These are phyloP conservation scores for Drosophila orena DNA, from an alignment of 1,140 invertebrate species.

Conservation along the genomic window DNA sequence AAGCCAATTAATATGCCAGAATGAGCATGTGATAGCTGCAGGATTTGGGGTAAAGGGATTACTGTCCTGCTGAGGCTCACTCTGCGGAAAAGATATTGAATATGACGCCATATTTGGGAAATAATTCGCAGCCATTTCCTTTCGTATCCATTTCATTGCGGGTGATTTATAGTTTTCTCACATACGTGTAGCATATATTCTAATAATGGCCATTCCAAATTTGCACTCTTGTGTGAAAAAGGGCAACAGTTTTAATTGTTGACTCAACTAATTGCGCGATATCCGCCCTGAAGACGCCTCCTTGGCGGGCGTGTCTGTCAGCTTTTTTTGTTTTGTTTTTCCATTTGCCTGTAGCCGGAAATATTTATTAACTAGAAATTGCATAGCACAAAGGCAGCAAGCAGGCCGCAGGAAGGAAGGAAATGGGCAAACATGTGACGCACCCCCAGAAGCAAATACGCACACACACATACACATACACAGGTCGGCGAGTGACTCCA, in stretches of 20 bases:
- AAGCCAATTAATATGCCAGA: conserved; percentile 68
- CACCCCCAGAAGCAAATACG: conserved; percentile 73
- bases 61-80: conserved; percentile 3
- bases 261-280: conserved; percentile 57
- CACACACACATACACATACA: conserved; percentile 33
- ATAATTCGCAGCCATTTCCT: not conserved
- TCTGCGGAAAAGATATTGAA: conserved; percentile 2
- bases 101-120: conserved; percentile 28
- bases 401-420: conserved; percentile 63
- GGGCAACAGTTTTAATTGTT: conserved; percentile 48
- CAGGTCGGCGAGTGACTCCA: conserved; percentile 1
- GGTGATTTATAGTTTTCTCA: conserved; percentile 24
- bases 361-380: conserved; percentile 83
- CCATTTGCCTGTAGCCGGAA: conserved; percentile 54
- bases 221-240: conserved; percentile 34
- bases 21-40: conserved; percentile 28
- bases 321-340: conserved; percentile 50
- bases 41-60: conserved; percentile 19
- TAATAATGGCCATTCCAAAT: conserved; percentile 33
- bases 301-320: conserved; percentile 43
- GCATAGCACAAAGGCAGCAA: conserved; percentile 56
- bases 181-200: not conserved
- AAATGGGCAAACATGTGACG: conserved; percentile 77
- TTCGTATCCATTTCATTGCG: conserved; percentile 8
- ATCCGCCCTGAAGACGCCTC: conserved; percentile 22